Evolutionary conservation across 1,140 invertebrate species (phyloP).

Genomic region (Plectrocnemia conspersa): DNA sequence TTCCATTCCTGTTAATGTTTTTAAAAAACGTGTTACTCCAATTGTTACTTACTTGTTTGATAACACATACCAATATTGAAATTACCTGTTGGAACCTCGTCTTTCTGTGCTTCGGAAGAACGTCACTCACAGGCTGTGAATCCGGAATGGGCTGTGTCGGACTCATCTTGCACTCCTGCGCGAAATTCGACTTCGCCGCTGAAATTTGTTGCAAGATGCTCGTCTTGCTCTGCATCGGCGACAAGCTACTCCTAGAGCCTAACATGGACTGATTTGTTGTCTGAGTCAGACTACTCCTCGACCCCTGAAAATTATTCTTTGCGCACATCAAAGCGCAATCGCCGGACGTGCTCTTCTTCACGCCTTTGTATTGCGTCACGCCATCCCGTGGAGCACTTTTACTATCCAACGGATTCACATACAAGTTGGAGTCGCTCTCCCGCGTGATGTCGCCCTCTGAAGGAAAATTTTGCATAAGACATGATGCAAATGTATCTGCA

Average conservation of each 20-base stretch:
- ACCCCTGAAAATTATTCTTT: conserved; percentile 45
- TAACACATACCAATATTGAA: no score
- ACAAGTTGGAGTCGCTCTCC: conserved; percentile 74
- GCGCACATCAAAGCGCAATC: conserved; percentile 60
- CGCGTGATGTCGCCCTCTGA: conserved; percentile 76
- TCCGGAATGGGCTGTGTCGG: conserved; percentile 26
- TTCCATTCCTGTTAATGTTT: conserved; percentile 44
- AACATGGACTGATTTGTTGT: conserved; percentile 34
- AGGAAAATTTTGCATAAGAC: conserved; percentile 89
- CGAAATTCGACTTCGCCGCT: neutral
- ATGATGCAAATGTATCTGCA: conserved; percentile 89
- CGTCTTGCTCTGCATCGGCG: conserved; percentile 36
- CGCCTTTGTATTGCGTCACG: conserved; percentile 46
- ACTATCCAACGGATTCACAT: conserved; percentile 84
- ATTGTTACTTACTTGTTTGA: no score
- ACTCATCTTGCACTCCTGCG: conserved; percentile 24
- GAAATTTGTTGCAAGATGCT: conserved; percentile 4
- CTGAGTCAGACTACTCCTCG: conserved; percentile 40
- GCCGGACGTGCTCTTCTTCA: conserved; percentile 74
- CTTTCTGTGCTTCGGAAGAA: conserved; percentile 76
- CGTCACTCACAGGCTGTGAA: conserved; percentile 50
- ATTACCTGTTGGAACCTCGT: conserved; percentile 77
- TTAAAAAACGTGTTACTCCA: neutral
- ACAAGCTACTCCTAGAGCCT: conserved; percentile 40
- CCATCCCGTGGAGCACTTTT: conserved; percentile 46